These are phyloP conservation scores for Gila orcuttii DNA, from an alignment of 2,113 vertebrate species.

Conservation along the genomic window DNA sequence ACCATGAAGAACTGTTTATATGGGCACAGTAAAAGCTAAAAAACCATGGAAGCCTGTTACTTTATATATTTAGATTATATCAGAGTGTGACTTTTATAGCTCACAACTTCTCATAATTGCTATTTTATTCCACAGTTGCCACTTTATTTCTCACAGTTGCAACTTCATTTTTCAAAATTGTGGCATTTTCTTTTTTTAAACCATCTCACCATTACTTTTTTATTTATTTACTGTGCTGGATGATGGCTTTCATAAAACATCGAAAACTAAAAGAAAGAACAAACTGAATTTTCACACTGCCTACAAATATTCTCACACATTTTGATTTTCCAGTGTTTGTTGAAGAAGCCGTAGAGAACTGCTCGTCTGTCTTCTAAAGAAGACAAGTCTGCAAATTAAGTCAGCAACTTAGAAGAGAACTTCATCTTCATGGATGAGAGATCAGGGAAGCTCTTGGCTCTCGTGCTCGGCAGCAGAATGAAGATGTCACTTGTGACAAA, in stretches of 20 bases:
- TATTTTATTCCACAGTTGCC: too few relatives aligned
- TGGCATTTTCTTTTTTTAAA: neutral
- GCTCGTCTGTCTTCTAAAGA: neutral
- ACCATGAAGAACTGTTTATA: too few relatives aligned
- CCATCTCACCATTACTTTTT: neutral
- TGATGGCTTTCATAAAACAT: neutral
- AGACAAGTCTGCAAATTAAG: slow-evolving; percentile 36
- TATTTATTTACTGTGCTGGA: neutral
- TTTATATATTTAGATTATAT: too few relatives aligned
- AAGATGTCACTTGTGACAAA: slow-evolving; percentile 77
- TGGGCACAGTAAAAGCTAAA: too few relatives aligned
- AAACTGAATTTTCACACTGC: slow-evolving; percentile 11
- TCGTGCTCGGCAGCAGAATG: slow-evolving; percentile 66
- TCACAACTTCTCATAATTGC: too few relatives aligned
- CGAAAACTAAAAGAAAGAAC: neutral
- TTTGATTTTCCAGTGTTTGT: neutral
- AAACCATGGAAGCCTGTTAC: too few relatives aligned
- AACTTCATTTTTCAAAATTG: neutral
- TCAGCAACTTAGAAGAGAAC: slow-evolving; percentile 44
- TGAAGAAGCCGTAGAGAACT: neutral
- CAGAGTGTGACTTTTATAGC: too few relatives aligned
- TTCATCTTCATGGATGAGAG: slow-evolving; percentile 52
- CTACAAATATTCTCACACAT: neutral
- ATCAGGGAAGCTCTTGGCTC: slow-evolving; percentile 57
- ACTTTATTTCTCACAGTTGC: too few relatives aligned